Evolutionary conservation across 2,113 vertebrate genomes (phyloP), one percentile per base, ranked within the genome.

Genomic region (Colistium nudipinnis): DNA sequence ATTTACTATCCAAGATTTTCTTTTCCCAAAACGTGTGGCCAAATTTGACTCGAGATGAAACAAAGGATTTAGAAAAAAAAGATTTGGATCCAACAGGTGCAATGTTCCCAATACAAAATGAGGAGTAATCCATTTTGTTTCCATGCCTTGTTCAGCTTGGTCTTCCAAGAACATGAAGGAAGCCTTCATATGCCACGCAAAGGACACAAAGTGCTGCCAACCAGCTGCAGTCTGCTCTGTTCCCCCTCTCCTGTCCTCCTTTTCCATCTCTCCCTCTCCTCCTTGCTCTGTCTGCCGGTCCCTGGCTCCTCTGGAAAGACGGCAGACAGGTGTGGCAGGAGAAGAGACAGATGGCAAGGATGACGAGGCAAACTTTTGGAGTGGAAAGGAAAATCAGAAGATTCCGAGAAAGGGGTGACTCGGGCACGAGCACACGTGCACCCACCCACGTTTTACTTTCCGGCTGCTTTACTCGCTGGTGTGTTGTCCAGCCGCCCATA

Each of bases 291-390:
- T 69, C 62, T 62, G 54, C 59, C 68, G 73, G 47, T 64, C 55
- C 65, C 47, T 39, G 52, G 41, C 66, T 70, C 54, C 70, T 44
- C 59, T 63, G 69, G 57, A 85, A 62, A 77, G 73, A 74, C 80
- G 73, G 51, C 69, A 82, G 85, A 81, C 90, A 91, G 87, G 82
- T 90, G 84, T 82, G 66, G 71, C 66, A 73, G 63, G 66, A 75
- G 77, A 81, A 64, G 59, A 82, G 81, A 80, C 93, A 93, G 90
- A 92, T 92, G 91, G 89, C 78, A 73, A 36, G 35, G 62, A 82
- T 85, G 87, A 90, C 86, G 83, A 85, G 47, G 77, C 55, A 56
- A 86, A 87, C 65, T 86, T 92, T 88, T 80, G 45, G 61, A 41
- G 52, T 62, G n/a, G 44, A 62, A 67, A 80, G 82, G 35, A 56